phyloP scores from a whole-genome alignment of 2,888 invertebrate species.

The Luperina nickerlii region DNA sequence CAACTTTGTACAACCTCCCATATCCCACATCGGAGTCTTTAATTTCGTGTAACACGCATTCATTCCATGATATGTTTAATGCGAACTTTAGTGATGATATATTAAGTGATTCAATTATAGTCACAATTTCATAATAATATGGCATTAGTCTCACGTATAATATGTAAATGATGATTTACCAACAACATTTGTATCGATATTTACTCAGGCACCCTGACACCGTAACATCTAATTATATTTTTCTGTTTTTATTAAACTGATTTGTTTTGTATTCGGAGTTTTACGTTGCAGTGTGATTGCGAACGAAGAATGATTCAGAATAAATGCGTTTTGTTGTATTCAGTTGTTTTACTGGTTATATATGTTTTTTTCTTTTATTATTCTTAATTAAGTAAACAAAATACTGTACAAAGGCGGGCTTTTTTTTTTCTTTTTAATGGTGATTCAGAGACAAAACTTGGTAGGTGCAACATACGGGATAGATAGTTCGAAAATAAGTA shows the following conservation, averaged over 20 bases:
- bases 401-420: background rate
- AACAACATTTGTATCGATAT: slow-evolving; percentile 40
- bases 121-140: slow-evolving; percentile 53
- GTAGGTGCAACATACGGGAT: background rate
- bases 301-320: slow-evolving; percentile 63
- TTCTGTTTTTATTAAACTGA: slow-evolving; percentile 50
- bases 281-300: slow-evolving; percentile 64
- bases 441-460: background rate
- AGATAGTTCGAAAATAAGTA: background rate
- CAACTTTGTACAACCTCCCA: background rate
- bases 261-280: slow-evolving; percentile 65
- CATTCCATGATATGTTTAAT: slow-evolving; percentile 52
- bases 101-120: slow-evolving; percentile 26
- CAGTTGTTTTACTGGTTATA: slow-evolving; percentile 39
- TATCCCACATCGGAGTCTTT: slow-evolving; percentile 25
- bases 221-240: slow-evolving; percentile 41
- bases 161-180: slow-evolving; percentile 37
- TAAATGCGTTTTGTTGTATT: slow-evolving; percentile 70
- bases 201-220: slow-evolving; percentile 49
- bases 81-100: slow-evolving; percentile 24
- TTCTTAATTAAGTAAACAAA: background rate
- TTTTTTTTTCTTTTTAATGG: too few relatives aligned
- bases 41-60: slow-evolving; percentile 24
- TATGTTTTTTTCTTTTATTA: background rate
- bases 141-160: slow-evolving; percentile 29